These are phyloP conservation scores for Temnothorax ravouxi DNA, from an alignment of 2,888 invertebrate species.

Conservation along the genomic window DNA sequence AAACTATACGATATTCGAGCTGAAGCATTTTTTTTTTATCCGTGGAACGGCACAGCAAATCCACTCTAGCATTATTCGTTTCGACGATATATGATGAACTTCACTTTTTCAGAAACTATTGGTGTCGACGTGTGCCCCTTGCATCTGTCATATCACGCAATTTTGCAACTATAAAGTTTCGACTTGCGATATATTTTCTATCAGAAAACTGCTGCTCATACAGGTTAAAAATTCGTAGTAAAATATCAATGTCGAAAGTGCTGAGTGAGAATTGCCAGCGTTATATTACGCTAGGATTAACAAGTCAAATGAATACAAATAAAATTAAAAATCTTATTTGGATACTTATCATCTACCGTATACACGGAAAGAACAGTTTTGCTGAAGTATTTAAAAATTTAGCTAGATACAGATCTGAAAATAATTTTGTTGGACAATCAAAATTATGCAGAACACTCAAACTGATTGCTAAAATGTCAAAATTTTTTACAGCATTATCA, in stretches of 20 bases:
- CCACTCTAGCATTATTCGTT: slow-evolving; percentile 26
- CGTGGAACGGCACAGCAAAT: slow-evolving; percentile 1
- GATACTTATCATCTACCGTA: not conserved
- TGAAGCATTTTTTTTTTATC: not conserved
- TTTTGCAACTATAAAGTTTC: slow-evolving; percentile 26
- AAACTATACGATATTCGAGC: slow-evolving; percentile 6
- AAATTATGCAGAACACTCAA: too few relatives aligned
- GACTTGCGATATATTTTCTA: not conserved
- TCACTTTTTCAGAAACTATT: slow-evolving; percentile 30
- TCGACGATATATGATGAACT: slow-evolving; percentile 25
- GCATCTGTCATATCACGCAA: slow-evolving; percentile 14
- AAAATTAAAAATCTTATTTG: slow-evolving; percentile 16
- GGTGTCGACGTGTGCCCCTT: slow-evolving; percentile 12
- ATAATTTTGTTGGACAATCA: too few relatives aligned
- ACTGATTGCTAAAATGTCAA: too few relatives aligned
- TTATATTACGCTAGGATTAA: not conserved
- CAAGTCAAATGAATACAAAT: not conserved
- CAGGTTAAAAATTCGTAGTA: not conserved
- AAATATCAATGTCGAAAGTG: not conserved
- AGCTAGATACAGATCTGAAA: too few relatives aligned
- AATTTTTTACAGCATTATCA: too few relatives aligned
- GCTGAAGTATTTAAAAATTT: too few relatives aligned
- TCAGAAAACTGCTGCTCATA: not conserved
- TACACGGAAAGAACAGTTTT: not conserved
- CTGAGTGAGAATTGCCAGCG: not conserved